Evolutionary conservation across 2,113 vertebrate genomes (phyloP).

Genomic region (Strix aluco): DNA sequence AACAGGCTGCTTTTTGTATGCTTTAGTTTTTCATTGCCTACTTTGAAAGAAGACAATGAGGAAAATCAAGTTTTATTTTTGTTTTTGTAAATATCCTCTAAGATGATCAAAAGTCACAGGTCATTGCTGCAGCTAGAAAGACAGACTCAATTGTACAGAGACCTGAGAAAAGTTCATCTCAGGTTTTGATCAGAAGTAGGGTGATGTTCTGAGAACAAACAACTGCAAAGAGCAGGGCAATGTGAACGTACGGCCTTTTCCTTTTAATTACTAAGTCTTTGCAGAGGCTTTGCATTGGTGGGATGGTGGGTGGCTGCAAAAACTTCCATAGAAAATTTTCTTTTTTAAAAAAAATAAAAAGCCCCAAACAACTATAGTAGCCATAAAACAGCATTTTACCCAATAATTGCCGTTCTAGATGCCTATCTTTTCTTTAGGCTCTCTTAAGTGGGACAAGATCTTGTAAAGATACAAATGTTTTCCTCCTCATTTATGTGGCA

Average conservation of each 20-base stretch:
- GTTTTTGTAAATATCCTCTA: neutral
- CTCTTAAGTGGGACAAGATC: conserved; percentile 19
- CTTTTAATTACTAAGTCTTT: neutral
- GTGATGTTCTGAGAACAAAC: neutral
- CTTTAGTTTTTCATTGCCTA: neutral
- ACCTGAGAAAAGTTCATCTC: neutral
- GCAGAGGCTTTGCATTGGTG: neutral
- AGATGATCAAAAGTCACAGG: neutral
- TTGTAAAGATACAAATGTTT: conserved; percentile 54
- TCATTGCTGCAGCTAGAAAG: neutral
- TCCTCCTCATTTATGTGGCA: conserved; percentile 8
- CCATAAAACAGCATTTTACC: conserved; percentile 25
- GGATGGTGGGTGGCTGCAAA: neutral
- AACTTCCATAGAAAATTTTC: neutral
- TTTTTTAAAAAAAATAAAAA: neutral
- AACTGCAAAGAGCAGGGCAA: neutral
- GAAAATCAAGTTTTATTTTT: neutral
- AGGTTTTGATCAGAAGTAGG: neutral
- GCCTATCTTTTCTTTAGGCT: conserved; percentile 27
- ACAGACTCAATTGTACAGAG: neutral
- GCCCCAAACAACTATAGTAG: neutral
- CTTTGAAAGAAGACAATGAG: neutral
- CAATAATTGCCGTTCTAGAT: neutral
- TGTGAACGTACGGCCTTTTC: neutral
- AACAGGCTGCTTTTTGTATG: neutral